Conservation (phyloP, 2,888 invertebrate genomes). For the Andrena camellia region DNA sequence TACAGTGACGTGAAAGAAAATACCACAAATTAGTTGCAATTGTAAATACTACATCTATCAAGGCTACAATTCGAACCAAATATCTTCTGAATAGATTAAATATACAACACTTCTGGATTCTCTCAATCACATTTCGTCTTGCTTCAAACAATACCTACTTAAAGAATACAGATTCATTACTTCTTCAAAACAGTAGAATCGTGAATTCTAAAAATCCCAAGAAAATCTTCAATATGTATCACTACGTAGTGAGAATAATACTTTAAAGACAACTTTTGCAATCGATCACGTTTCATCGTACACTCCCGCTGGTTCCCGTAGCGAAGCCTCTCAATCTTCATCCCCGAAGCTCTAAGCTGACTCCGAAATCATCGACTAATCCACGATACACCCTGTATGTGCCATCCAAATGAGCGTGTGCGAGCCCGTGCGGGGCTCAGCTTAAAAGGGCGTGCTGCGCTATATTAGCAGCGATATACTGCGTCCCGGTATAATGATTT, state of each 20-base stretch:
- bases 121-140: too few relatives aligned
- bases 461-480: slow-evolving; percentile 75
- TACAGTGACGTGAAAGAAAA: too few relatives aligned
- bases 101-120: too few relatives aligned
- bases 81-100: too few relatives aligned
- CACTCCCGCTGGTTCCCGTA: neutral
- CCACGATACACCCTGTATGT: slow-evolving; percentile 34
- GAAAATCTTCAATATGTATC: neutral
- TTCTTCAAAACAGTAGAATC: too few relatives aligned
- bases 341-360: slow-evolving; percentile 17
- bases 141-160: too few relatives aligned
- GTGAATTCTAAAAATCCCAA: too few relatives aligned
- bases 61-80: too few relatives aligned
- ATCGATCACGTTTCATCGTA: neutral
- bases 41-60: too few relatives aligned
- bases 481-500: slow-evolving; percentile 75
- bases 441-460: slow-evolving; percentile 70
- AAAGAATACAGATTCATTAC: too few relatives aligned
- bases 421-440: slow-evolving; percentile 42
- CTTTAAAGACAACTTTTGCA: neutral
- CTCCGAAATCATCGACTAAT: slow-evolving; percentile 28
- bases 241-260: neutral
- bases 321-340: slow-evolving; percentile 23
- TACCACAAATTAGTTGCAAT: too few relatives aligned
- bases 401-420: slow-evolving; percentile 4